Evolutionary conservation across 2,797 vertebrate genomes (phyloP).

Genomic region (Manis crassicaudata): DNA sequence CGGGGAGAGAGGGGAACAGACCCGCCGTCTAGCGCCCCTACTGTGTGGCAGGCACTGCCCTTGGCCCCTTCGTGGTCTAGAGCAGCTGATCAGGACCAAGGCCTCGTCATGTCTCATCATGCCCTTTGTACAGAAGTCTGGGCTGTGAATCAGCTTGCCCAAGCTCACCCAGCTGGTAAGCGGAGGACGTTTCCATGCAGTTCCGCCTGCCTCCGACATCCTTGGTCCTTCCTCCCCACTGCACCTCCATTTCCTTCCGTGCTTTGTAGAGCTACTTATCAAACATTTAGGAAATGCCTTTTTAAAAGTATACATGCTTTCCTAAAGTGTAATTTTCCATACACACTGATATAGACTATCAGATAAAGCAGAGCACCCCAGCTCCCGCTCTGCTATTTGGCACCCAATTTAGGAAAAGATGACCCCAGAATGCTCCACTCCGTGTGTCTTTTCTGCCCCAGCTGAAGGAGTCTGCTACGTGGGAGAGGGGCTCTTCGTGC

Average conservation of each 20-base stretch:
- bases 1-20: too few species aligned
- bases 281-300: background rate
- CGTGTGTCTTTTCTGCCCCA: constrained; percentile 57
- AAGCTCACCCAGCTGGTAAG: background rate
- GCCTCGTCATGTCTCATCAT: accelerated
- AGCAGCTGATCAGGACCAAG: background rate
- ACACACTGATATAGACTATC: too few species aligned
- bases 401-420: background rate
- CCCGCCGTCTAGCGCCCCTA: background rate
- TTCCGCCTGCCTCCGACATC: background rate
- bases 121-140: background rate
- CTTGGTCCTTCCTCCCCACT: background rate
- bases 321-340: background rate
- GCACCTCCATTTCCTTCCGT: constrained; percentile 18
- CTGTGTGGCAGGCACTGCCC: background rate
- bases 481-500: constrained; percentile 60
- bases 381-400: background rate
- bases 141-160: background rate
- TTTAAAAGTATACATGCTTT: background rate
- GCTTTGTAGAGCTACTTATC: background rate
- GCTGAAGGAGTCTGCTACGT: constrained; percentile 64
- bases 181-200: background rate
- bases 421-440: background rate
- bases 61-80: background rate
- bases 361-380: background rate